Evolutionary conservation across 2,113 vertebrate species (phyloP).

Genomic region (Okapia johnstoni): DNA sequence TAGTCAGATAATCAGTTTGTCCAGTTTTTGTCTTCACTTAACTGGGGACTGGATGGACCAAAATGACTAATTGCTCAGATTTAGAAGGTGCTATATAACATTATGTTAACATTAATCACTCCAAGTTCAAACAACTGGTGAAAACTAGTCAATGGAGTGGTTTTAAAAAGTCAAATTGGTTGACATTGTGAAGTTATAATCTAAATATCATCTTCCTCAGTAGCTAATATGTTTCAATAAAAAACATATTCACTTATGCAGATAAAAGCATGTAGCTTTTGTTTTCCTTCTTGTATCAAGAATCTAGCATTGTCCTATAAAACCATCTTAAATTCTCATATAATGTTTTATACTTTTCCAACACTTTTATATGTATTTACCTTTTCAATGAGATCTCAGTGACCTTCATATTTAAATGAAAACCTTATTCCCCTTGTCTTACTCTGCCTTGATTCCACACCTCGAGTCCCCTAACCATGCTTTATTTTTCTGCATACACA

Average conservation of each 20-base stretch:
- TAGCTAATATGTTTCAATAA: not conserved
- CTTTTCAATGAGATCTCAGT: not conserved
- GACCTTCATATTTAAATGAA: not conserved
- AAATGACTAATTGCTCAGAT: not conserved
- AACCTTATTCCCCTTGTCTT: not conserved
- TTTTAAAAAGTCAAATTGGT: conserved; percentile 14
- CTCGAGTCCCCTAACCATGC: not conserved
- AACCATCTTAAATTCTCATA: not conserved
- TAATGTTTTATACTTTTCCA: not conserved
- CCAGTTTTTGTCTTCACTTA: not conserved
- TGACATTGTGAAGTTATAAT: not conserved
- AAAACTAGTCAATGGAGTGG: not conserved
- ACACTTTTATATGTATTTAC: not conserved
- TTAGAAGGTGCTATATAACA: not conserved
- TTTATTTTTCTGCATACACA: not conserved
- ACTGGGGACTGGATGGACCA: not conserved
- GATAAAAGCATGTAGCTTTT: not conserved
- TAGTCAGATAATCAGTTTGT: not conserved
- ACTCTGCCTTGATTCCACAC: not conserved
- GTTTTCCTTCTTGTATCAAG: not conserved
- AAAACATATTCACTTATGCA: not conserved
- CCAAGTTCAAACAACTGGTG: not conserved
- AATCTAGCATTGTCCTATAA: not conserved
- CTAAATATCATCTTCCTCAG: not conserved
- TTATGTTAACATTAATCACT: not conserved